Evolutionary conservation across 64 coral and sea anemone species (phyloP), one percentile per base, ranked within the genome.

Genomic region (Dendrophyllia cribrosa): DNA sequence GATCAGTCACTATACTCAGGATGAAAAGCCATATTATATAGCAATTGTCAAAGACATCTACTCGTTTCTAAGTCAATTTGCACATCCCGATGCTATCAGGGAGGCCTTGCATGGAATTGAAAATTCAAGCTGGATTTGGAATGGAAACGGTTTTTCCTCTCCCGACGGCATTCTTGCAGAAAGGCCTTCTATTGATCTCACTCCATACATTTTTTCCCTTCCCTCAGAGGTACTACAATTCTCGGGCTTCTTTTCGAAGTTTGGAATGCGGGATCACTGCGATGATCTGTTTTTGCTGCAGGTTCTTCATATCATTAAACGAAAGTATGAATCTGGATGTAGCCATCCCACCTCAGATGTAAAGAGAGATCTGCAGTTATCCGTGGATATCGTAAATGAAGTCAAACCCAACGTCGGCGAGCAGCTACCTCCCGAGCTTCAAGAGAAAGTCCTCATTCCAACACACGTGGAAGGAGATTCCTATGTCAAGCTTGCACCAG

Each of bases 111-210:
- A 58, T 23, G 61, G 24, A 58, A 12, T 75, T 52, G 25, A 53
- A 4, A 46, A 86, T 20, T 20, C 58, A 9, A 65, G 82, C 4
- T 98, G 97, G 97, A 71, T 98, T 63, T 98, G 97, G 97, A 95
- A 98, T 91, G 97, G 97, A 71, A 76, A 88, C 17, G 97, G 97
- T 1, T 98, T 98, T 63, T 96, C 87, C 4, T 77, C 69, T 73
- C 75, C 93, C 9, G 9, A 63, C 43, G 87, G 74, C 56, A 52
- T 94, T 13, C 61, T 97, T 74, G 8, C 74, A 17, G 25, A 87
- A 16, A 93, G 90, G 20, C 48, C 80, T 21, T 78, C 68, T 10
- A 86, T 93, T 7, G 90, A 94, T 20, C 61, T 97, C 13, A 46
- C 87, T 52, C 95, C 95, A 0, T 94, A 94, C 70, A 74, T 97